Evolutionary conservation across 2,888 invertebrate genomes (phyloP), one percentile per base, ranked within the genome.

Genomic region (Mythimna impura): DNA sequence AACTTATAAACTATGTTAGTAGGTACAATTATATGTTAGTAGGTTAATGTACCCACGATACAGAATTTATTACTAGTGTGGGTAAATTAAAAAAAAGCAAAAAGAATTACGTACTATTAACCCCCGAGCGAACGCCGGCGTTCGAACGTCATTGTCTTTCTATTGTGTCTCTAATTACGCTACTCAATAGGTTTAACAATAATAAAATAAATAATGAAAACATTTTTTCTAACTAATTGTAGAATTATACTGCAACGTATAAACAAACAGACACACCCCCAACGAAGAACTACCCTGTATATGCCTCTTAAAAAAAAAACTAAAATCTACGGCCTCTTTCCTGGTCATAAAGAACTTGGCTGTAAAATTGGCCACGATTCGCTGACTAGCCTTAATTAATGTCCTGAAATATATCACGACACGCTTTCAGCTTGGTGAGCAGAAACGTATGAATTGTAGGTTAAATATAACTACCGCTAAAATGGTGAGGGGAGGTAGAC

Each of bases 381-480:
- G 76, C 68, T 68, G 80, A 72, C 80, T 73, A 70, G 75, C 50
- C 74, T 62, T 85, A 88, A 88, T 84, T 82, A 89, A 89, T 88
- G 82, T 70, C 71, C 73, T 75, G 63, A 79, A 76, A 86, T 89
- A 88, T 87, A 83, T 89, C 85, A 88, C 74, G 76, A 66, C 71
- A 66, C 71, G 81, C 80, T 80, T 75, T 67, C 78, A 61, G 57
- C 80, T 71, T 66, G 77, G 74, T 14, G 61, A 65, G 70, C 64
- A 82, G 70, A 3, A 30, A 63, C 36, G 52, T 73, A 65, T 71
- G 74, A 81, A 64, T 71, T 74, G 68, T 71, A 34, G 36, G 63
- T 66, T 36, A 47, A 40, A 69, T 63, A 69, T 62, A 14, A 58
- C 54, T 66, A 58, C 25, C 62, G 61, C 55, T 64, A 30, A 7